phyloP scores from a whole-genome alignment of 1,140 invertebrate species.

The Epicauta chinensis region DNA sequence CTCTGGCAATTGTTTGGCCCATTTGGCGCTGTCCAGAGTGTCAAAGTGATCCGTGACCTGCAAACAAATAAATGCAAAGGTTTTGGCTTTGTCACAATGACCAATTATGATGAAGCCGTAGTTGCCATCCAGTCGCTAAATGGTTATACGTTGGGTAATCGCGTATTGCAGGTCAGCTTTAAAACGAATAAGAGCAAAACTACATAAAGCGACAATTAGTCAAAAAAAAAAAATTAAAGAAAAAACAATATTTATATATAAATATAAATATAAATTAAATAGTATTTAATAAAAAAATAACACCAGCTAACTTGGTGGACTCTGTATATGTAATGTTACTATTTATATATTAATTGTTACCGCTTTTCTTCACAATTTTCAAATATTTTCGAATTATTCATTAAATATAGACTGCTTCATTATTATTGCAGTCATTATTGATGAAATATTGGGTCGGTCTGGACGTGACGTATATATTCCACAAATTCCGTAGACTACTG shows the following conservation, averaged over 20 bases:
- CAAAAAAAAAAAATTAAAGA: conserved; percentile 5
- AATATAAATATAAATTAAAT: no score
- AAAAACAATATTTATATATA: no score
- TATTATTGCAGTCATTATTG: no score
- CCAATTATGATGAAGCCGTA: conserved; percentile 97
- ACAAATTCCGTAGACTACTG: no score
- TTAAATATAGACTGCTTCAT: no score
- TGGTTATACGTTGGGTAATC: conserved; percentile 94
- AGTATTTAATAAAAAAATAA: background rate
- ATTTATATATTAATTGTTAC: no score
- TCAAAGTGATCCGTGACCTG: conserved; percentile 95
- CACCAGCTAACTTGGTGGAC: conserved; percentile 24
- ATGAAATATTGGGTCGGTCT: no score
- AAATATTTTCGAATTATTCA: no score
- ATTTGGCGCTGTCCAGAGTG: conserved; percentile 97
- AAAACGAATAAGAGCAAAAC: conserved; percentile 92
- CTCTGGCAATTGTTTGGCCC: conserved; percentile 99
- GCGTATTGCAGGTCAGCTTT: conserved; percentile 97
- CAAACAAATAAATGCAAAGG: conserved; percentile 99
- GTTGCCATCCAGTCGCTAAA: conserved; percentile 97
- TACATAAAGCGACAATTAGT: conserved; percentile 53
- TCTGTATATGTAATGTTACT: background rate
- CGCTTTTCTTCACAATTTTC: no score
- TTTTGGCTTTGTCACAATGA: conserved; percentile 99
- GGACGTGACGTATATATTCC: no score